Evolutionary conservation across 2,888 invertebrate genomes (phyloP).

Genomic region (Lingula anatina): DNA sequence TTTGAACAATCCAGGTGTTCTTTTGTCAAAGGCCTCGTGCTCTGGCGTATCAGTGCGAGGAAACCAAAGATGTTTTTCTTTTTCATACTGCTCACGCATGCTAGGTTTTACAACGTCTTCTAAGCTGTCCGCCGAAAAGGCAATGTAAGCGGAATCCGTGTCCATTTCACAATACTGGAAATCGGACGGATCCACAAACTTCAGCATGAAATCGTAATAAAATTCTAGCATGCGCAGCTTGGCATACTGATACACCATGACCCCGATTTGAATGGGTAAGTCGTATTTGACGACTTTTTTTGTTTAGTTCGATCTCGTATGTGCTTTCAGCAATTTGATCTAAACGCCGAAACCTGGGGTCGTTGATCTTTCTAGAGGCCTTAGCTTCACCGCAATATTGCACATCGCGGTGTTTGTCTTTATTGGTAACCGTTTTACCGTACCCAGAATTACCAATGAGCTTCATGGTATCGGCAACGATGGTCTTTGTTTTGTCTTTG

Average conservation of each 20-base stretch:
- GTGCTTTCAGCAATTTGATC: not conserved
- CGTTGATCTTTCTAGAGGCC: not conserved
- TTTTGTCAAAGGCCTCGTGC: not conserved
- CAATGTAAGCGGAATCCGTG: not conserved
- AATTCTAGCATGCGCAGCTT: constrained; percentile 2
- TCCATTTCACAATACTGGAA: not conserved
- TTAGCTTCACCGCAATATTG: not conserved
- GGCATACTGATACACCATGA: not conserved
- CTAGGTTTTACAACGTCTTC: not conserved
- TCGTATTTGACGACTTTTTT: not conserved
- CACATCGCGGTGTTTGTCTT: not conserved
- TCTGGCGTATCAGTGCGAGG: not conserved
- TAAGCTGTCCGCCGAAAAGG: not conserved
- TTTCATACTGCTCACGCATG: no score
- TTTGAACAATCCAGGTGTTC: not conserved
- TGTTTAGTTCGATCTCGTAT: not conserved
- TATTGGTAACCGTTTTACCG: not conserved
- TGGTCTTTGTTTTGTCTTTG: not conserved
- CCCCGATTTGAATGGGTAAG: not conserved
- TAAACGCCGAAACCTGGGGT: not conserved
- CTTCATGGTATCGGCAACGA: not conserved
- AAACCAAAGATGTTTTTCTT: not conserved
- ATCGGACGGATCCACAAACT: not conserved
- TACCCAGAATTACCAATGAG: not conserved
- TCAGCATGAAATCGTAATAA: constrained; percentile 1